Base-by-base conservation (phyloP, 2,113 vertebrate species). In the Tachysurus vachellii region DNA sequence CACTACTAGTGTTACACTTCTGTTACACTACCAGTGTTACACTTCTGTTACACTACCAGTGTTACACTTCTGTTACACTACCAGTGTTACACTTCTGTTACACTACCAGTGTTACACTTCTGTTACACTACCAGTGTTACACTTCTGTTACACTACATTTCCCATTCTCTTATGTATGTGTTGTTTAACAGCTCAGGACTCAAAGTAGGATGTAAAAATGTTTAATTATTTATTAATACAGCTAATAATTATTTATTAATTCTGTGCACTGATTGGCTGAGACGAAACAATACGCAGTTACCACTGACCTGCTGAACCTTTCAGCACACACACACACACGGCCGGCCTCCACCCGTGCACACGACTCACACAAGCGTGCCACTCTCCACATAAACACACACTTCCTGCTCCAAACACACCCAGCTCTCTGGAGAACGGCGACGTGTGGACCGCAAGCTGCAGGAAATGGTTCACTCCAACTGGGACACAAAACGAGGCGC, bases 361-460 rank as follows among this genome's bases (percentile, higher is more conserved):
- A 86, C 85, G 85, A 81, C 85, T 61, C 80, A n/a, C 85, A 86
- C 79, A 73, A 86, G 85, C 77, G 31, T 61, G 79, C 85, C 79
- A 81, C 85, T 86, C 85, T 82, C 19, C 50, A 59, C 66, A 82
- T 86, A 86, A 86, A 86, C 85, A 86, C 79, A 57, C 79, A 56
- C 79, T 86, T 86, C 85, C 85, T 82, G 79, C 23, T 82, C 79
- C n/a, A 82, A 86, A 86, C 85, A 86, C 85, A 82, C 85, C 79
- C 85, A 59, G 77, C 85, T 82, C 85, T 73, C 85, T 10, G 54
- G 85, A 71, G 79, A 61, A 23, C 53, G 5, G 85, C 77, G 54
- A 59, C 66, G 79, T 42, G 31, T 80, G 53, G 36, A 71, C 77
- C 36, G 19, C 26, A n/a, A 42, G 28, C 47, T 80, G 10, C 85